Conservation (phyloP, 2,888 invertebrate species). For the Galerucella calmariensis region DNA sequence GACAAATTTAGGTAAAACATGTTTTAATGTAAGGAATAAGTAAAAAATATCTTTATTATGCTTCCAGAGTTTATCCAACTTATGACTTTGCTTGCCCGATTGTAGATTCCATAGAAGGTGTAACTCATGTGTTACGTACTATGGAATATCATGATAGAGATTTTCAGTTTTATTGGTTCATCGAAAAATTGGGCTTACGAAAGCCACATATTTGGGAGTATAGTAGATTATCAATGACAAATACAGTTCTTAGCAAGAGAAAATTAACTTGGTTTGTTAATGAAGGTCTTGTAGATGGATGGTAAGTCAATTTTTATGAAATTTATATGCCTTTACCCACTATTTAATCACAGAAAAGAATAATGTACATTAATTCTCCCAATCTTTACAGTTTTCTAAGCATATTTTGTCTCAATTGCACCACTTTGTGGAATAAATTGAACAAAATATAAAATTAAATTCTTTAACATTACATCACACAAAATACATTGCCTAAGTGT, state of each 20-base stretch:
- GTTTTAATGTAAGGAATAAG: conserved; percentile 21
- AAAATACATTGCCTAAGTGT: too few species aligned
- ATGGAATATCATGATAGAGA: conserved; percentile 99
- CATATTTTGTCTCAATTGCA: too few species aligned
- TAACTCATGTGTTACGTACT: conserved; percentile 96
- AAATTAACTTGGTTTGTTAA: conserved; percentile 99
- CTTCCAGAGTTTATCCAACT: conserved; percentile 93
- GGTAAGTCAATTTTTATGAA: conserved; percentile 69
- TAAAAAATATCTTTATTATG: conserved; percentile 30
- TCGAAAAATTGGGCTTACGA: conserved; percentile 85
- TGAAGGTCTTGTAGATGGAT: conserved; percentile 93
- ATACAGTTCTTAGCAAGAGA: conserved; percentile 97
- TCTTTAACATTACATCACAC: too few species aligned
- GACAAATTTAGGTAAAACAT: conserved; percentile 87
- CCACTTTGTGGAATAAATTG: too few species aligned
- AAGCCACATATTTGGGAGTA: conserved; percentile 97
- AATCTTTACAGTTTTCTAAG: too few species aligned
- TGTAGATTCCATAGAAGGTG: conserved; percentile 96
- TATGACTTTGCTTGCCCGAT: conserved; percentile 99
- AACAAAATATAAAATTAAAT: too few species aligned
- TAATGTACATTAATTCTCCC: too few species aligned
- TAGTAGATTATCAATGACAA: conserved; percentile 95
- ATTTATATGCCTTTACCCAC: too few species aligned
- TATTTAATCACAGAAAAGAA: too few species aligned
- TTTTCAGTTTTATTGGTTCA: conserved; percentile 97